Base-by-base conservation (phyloP, 2,113 vertebrate genomes). In the Crotophaga sulcirostris region DNA sequence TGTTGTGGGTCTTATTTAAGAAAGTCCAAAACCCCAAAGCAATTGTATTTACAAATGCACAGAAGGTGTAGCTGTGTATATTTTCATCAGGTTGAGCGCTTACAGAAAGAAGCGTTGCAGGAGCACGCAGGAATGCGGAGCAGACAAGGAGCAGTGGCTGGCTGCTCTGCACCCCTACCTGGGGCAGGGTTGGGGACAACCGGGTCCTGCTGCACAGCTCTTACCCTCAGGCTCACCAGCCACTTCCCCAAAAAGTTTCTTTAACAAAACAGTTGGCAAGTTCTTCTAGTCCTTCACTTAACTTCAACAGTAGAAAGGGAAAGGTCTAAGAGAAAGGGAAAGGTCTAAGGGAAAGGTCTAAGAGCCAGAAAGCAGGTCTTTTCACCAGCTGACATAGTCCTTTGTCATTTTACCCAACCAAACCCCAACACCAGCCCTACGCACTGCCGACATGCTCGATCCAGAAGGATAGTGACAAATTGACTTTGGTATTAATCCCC, bases 381-480 rank as follows among this genome's bases (percentile, higher is more conserved):
- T 31, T 8, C 4, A 34, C 64, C 47, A 52, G 66, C 51, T 79
- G 69, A 7, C 17, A 4, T 0, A 2, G 2, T 16, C 36, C 34
- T 3, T 18, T 44, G 34, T 31, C 12, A 0, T 26, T 16, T 23
- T 23, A 67, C 49, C 24, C 26, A 52, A 33, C 31, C 74, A 79
- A 84, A 45, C 13, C 64, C 55, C 60, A 2, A 1, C 0, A 0
- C 40, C 34, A 70, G 24, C 42, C 54, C 0, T 6, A 9, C 4
- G 31, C 0, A 0, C 38, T 5, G 2, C 34, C 1, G 0, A 42
- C 0, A 0, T 4, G 5, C 44, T 49, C 11, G 0, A 19, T 3
- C 24, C 67, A 33, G 74, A 78, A 34, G 0, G 21, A 80, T 24
- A 82, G 72, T 0, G 2, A 64, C 59, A 92, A 91, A 78, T 66